Evolutionary conservation across 64 coral and sea anemone genomes (phyloP).

Genomic region (Dendronephthya gigantea): DNA sequence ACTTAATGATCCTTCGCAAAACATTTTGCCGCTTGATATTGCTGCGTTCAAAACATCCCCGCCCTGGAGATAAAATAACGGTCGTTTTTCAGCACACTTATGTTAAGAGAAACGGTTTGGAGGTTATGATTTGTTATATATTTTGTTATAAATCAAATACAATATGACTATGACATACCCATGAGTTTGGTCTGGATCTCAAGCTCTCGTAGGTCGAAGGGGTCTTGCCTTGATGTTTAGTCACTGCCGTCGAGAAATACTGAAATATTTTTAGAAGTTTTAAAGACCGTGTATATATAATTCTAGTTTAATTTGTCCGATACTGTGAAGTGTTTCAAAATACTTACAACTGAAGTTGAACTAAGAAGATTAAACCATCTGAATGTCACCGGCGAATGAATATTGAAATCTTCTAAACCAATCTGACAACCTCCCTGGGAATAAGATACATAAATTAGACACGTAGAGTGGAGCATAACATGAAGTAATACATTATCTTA

Average conservation of each 20-base stretch:
- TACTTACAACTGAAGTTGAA: not conserved
- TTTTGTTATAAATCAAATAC: too few species aligned
- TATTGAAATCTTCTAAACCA: slow-evolving; percentile 74
- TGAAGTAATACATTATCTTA: slow-evolving; percentile 16
- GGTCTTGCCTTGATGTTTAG: not conserved
- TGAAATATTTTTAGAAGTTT: too few species aligned
- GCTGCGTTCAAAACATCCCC: slow-evolving; percentile 1
- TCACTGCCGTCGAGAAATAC: slow-evolving; percentile 5
- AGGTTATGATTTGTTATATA: too few species aligned
- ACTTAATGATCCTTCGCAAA: slow-evolving; percentile 12
- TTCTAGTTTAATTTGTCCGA: too few species aligned
- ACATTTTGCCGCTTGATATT: not conserved
- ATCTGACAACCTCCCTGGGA: slow-evolving; percentile 75
- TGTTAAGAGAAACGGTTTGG: too few species aligned
- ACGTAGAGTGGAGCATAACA: not conserved
- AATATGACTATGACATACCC: not conserved
- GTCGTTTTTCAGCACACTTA: not conserved
- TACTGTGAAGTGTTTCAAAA: not conserved
- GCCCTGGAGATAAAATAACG: not conserved
- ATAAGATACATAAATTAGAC: not conserved
- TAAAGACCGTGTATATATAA: too few species aligned
- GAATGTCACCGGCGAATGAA: slow-evolving; percentile 66
- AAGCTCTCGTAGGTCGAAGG: not conserved
- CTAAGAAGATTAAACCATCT: slow-evolving; percentile 82
- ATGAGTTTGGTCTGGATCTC: not conserved